A percentile compares a stretch with the other conserved stretches of the same genome.
phyloP scores from a whole-genome alignment of 92 coral and sea anemone species.

The Palythoa heliodiscus region DNA sequence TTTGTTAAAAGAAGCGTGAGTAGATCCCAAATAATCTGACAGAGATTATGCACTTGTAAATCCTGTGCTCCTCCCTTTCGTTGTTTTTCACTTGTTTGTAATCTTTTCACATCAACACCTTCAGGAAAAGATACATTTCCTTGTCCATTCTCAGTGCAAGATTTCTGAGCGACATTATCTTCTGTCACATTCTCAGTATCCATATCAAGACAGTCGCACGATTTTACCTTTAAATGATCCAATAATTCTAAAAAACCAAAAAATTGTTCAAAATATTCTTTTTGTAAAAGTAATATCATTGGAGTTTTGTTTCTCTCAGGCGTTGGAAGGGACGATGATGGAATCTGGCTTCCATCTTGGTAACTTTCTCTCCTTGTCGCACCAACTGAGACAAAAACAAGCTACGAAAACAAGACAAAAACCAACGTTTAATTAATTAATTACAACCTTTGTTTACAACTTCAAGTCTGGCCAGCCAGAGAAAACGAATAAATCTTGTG shows the following conservation, averaged over 20 bases:
- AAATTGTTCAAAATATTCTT: slow-evolving; percentile 82
- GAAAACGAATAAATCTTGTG: no score
- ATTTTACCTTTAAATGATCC: slow-evolving; percentile 63
- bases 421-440: not conserved
- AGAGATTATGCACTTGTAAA: slow-evolving; percentile 74
- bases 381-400: slow-evolving; percentile 98
- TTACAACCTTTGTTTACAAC: not conserved
- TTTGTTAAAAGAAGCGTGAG: slow-evolving; percentile 89
- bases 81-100: slow-evolving; percentile 13
- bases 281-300: slow-evolving; percentile 85
- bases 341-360: slow-evolving; percentile 80
- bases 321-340: slow-evolving; percentile 87
- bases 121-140: not conserved
- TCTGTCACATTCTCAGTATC: slow-evolving; percentile 11
- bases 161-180: not conserved
- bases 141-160: not conserved
- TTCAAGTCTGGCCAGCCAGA: no score
- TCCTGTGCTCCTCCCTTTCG: slow-evolving; percentile 26
- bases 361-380: slow-evolving; percentile 84
- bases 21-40: slow-evolving; percentile 92
- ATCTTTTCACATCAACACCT: not conserved
- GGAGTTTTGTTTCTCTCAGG: slow-evolving; percentile 90
- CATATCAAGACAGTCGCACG: slow-evolving; percentile 16
- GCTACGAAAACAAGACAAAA: slow-evolving; percentile 50
- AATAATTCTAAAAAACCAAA: slow-evolving; percentile 86